Evolutionary conservation across 2,113 vertebrate species (phyloP).

Genomic region (Boulengeromyrus knoepffleri): DNA sequence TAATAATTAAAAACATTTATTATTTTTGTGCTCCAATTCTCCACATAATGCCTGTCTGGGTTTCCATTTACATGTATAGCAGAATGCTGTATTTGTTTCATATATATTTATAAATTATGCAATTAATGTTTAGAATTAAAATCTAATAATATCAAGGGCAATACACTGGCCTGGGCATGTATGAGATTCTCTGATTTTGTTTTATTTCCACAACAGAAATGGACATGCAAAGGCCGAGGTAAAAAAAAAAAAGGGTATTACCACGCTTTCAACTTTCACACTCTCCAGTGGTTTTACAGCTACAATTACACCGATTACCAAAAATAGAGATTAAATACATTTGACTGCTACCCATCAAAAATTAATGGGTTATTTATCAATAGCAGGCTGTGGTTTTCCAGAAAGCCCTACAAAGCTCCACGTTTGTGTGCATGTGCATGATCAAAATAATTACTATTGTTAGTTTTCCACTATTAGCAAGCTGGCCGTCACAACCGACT

Average conservation of each 20-base stretch:
- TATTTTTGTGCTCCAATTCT: background rate
- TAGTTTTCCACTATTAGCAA: background rate
- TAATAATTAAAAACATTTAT: background rate
- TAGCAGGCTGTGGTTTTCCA: background rate
- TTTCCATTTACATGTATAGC: background rate
- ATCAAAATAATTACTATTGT: background rate
- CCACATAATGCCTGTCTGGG: background rate
- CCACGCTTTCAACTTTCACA: background rate
- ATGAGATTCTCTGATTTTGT: background rate
- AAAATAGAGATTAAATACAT: slow-evolving; percentile 4
- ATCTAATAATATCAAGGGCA: background rate
- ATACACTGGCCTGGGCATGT: background rate
- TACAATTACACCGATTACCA: background rate
- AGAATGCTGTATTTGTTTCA: background rate
- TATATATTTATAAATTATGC: background rate
- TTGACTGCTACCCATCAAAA: background rate
- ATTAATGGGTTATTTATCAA: background rate
- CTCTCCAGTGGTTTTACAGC: background rate
- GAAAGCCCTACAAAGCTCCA: background rate
- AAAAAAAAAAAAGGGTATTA: background rate
- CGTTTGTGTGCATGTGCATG: background rate
- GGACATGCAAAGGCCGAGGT: background rate
- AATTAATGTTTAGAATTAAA: background rate
- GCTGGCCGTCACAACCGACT: background rate
- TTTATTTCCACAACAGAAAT: background rate